phyloP scores from a whole-genome alignment of 2,797 vertebrate genomes.

The Bucorvus abyssinicus region DNA sequence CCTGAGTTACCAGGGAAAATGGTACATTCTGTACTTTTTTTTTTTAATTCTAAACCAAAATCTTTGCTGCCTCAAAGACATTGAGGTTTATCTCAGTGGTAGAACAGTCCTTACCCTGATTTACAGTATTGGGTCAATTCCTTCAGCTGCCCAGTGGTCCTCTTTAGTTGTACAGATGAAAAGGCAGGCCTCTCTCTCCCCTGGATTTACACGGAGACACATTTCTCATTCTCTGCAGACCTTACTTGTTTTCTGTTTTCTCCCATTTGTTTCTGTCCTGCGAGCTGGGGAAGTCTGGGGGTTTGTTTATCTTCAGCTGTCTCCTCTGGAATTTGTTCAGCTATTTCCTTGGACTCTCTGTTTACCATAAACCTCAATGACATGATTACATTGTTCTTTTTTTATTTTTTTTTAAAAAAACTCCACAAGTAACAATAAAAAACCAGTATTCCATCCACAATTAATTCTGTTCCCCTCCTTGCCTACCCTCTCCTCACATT shows the following conservation, averaged over 20 bases:
- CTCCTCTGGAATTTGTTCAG: not conserved
- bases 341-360: not conserved
- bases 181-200: not conserved
- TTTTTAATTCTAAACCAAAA: not conserved
- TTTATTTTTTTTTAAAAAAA: not conserved
- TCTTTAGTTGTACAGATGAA: not conserved
- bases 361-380: not conserved
- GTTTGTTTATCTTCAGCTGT: constrained; percentile 1
- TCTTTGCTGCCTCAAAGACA: not conserved
- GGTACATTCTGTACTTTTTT: not conserved
- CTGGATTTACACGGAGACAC: not conserved
- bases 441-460: not conserved
- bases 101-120: not conserved
- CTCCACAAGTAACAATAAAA: not conserved
- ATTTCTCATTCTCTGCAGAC: not conserved
- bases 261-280: not conserved
- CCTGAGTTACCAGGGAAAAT: not conserved
- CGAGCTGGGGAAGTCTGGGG: not conserved
- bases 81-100: not conserved
- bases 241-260: not conserved
- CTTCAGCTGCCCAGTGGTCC: not conserved
- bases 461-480: constrained; percentile 24
- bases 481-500: not conserved
- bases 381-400: not conserved
- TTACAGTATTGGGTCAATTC: not conserved